Percentiles rank a stretch among this genome's conserved stretches.
Evolutionary conservation across 1,140 invertebrate genomes (phyloP).

Genomic region (Rhysida immarginata): DNA sequence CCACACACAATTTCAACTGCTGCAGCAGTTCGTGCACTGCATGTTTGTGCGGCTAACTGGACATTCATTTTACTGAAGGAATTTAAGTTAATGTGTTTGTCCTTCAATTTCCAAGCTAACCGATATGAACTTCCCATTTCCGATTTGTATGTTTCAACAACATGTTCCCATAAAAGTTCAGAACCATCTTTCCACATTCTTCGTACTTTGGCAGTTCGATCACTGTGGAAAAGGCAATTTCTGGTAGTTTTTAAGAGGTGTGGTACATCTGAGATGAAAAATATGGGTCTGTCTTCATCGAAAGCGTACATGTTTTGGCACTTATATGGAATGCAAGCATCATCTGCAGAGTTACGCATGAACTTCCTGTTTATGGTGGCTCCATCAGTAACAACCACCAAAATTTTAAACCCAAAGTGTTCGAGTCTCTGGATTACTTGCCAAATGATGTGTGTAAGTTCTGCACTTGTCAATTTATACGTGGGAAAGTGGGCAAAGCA

Average conservation of each 20-base stretch:
- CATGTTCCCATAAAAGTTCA: neutral
- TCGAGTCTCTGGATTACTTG: neutral
- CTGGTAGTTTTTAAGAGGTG: constrained; percentile 4
- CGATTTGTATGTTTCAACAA: neutral
- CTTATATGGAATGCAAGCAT: neutral
- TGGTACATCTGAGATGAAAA: neutral
- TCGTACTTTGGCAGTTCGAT: neutral
- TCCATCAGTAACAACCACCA: constrained; percentile 6
- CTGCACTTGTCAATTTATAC: neutral
- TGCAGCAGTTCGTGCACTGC: neutral
- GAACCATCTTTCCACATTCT: neutral
- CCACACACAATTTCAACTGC: neutral
- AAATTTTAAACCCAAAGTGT: neutral
- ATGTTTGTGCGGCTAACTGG: neutral
- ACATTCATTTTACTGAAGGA: constrained; percentile 4
- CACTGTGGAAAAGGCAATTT: neutral
- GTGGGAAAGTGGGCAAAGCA: constrained; percentile 6
- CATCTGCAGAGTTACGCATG: neutral
- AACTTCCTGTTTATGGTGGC: neutral
- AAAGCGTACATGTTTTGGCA: neutral
- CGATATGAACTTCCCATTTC: neutral
- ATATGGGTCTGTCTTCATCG: neutral
- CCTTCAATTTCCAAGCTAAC: neutral
- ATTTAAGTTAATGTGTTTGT: neutral
- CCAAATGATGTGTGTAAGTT: neutral